Percentiles rank a stretch among this genome's conserved stretches.
Conservation (phyloP, 1,140 invertebrate genomes). For the Acromyrmex echinatior region DNA sequence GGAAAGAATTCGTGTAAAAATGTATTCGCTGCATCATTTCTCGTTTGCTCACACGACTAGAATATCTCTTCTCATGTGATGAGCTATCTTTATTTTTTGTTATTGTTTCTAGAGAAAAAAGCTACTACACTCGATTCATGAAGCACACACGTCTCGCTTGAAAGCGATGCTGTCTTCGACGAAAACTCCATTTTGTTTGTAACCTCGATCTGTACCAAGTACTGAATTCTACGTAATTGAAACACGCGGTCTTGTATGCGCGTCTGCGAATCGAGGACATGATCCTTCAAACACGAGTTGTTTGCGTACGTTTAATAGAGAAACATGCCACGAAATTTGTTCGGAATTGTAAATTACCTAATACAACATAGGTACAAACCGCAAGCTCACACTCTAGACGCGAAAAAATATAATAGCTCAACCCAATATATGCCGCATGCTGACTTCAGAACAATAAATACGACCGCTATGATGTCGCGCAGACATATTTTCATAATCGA, state of each 20-base stretch:
- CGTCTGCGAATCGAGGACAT: conserved; percentile 40
- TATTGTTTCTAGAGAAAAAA: background rate
- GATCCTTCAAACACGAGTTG: background rate
- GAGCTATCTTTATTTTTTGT: background rate
- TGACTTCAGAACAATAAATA: background rate
- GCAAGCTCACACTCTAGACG: conserved; percentile 1
- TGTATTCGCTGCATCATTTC: background rate
- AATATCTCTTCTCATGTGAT: background rate
- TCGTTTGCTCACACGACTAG: conserved; percentile 14
- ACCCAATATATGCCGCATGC: background rate
- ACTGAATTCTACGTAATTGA: conserved; percentile 75
- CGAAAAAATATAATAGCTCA: background rate
- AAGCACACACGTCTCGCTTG: background rate
- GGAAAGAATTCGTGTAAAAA: background rate
- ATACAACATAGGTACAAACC: background rate
- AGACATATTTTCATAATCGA: background rate
- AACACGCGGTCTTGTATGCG: conserved; percentile 40
- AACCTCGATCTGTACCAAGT: conserved; percentile 68
- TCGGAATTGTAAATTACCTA: background rate
- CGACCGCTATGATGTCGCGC: background rate
- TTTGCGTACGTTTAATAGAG: background rate
- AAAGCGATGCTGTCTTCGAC: background rate
- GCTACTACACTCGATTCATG: background rate
- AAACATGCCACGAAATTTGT: background rate
- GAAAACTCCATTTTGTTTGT: background rate